Conservation (phyloP, 2,888 invertebrate genomes). For the Coelinius sp. region DNA sequence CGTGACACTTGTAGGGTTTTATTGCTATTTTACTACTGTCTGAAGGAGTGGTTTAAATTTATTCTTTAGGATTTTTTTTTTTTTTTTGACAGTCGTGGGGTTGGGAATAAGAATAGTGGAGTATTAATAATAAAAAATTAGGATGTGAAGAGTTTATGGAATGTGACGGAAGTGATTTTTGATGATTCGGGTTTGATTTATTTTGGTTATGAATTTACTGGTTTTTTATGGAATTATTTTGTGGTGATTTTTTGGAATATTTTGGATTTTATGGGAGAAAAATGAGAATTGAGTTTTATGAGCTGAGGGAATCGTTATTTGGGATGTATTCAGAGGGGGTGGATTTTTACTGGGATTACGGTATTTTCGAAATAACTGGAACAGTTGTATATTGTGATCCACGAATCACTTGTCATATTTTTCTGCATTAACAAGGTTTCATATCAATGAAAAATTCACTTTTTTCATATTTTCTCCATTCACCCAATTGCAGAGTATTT, state of each 20-base stretch:
- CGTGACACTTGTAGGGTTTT: slow-evolving; percentile 18
- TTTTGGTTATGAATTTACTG: background rate
- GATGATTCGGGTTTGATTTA: background rate
- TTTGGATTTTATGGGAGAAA: background rate
- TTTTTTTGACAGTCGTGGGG: background rate
- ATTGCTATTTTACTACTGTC: slow-evolving; percentile 24
- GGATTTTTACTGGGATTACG: background rate
- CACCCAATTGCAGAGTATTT: background rate
- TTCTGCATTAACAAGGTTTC: background rate
- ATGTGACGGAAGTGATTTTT: background rate
- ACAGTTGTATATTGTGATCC: background rate
- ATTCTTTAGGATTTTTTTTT: slow-evolving; percentile 5
- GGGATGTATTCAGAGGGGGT: background rate
- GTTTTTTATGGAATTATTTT: background rate
- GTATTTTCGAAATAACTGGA: background rate
- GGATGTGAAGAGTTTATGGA: background rate
- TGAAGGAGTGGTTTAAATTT: slow-evolving; percentile 1
- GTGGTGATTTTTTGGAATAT: background rate
- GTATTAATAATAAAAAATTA: background rate
- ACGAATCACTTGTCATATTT: background rate
- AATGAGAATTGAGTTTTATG: background rate
- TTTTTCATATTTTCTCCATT: background rate
- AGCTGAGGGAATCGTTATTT: too few relatives aligned
- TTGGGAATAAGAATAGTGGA: background rate
- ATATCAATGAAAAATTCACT: background rate